phyloP scores from a whole-genome alignment of 2,888 invertebrate genomes.

The Druceiella hillmani region DNA sequence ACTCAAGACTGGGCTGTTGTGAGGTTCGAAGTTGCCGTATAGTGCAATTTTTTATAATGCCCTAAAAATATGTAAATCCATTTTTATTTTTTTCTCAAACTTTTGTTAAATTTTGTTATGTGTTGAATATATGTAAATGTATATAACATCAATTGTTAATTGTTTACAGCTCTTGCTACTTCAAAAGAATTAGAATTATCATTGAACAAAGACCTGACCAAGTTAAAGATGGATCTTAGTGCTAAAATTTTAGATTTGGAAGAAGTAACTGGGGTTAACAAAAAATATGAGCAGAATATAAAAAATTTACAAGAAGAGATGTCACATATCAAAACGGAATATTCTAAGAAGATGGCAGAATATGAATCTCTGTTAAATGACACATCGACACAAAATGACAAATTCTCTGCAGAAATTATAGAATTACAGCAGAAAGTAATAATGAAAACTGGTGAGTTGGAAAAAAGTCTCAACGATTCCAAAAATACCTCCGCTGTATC shows the following conservation, averaged over 20 bases:
- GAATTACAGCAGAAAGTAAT: slow-evolving; percentile 39
- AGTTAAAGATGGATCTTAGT: slow-evolving; percentile 51
- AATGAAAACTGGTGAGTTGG: slow-evolving; percentile 39
- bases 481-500: slow-evolving; percentile 36
- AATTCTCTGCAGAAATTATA: slow-evolving; percentile 38
- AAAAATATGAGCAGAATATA: slow-evolving; percentile 36
- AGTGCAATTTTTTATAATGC: no score
- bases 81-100: no score
- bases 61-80: no score
- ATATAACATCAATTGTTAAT: slow-evolving; percentile 2
- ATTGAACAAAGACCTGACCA: slow-evolving; percentile 47
- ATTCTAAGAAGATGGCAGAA: slow-evolving; percentile 41
- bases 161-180: slow-evolving; percentile 38
- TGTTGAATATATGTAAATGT: no score
- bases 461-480: slow-evolving; percentile 38
- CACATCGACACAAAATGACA: slow-evolving; percentile 40
- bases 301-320: slow-evolving; percentile 42
- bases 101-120: no score
- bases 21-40: no score
- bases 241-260: slow-evolving; percentile 52
- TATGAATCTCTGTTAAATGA: slow-evolving; percentile 43
- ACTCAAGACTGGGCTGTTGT: no score
- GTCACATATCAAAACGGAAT: slow-evolving; percentile 36
- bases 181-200: slow-evolving; percentile 48
- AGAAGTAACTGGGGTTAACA: slow-evolving; percentile 40